These are phyloP conservation scores for Acanthis flammea DNA, from an alignment of 2,797 vertebrate genomes.

Conservation along the genomic window DNA sequence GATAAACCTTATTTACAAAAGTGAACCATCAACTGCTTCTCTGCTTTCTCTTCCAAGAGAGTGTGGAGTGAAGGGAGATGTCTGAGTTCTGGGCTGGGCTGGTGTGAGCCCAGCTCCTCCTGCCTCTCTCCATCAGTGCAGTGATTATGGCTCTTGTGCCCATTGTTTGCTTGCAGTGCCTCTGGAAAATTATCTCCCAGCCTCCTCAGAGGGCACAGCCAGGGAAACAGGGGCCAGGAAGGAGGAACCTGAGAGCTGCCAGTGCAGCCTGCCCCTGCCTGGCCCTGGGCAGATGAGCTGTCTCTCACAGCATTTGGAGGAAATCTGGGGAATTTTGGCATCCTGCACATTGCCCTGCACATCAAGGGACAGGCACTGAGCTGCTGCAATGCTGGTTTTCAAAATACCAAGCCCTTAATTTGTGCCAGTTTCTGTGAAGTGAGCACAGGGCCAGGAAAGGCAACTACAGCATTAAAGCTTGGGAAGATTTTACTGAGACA, in stretches of 20 bases:
- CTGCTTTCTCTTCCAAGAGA: not conserved
- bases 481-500: not conserved
- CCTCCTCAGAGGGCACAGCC: not conserved
- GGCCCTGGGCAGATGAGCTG: not conserved
- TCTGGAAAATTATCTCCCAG: not conserved
- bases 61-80: fast-evolving
- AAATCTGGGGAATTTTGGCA: not conserved
- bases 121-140: not conserved
- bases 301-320: not conserved
- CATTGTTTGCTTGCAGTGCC: not conserved
- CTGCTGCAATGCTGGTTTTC: not conserved
- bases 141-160: not conserved
- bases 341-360: not conserved
- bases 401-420: not conserved
- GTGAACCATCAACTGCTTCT: not conserved
- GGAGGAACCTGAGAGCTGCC: not conserved
- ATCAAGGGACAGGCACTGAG: not conserved
- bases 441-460: not conserved
- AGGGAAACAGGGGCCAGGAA: not conserved
- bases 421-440: not conserved
- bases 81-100: not conserved
- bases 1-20: not conserved
- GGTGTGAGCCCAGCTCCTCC: fast-evolving
- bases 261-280: not conserved
- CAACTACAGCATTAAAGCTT: not conserved